A percentile compares a stretch with the other conserved stretches of the same genome.
Evolutionary conservation across 2,113 vertebrate species (phyloP).

Genomic region (Phalacrocorax carbo): DNA sequence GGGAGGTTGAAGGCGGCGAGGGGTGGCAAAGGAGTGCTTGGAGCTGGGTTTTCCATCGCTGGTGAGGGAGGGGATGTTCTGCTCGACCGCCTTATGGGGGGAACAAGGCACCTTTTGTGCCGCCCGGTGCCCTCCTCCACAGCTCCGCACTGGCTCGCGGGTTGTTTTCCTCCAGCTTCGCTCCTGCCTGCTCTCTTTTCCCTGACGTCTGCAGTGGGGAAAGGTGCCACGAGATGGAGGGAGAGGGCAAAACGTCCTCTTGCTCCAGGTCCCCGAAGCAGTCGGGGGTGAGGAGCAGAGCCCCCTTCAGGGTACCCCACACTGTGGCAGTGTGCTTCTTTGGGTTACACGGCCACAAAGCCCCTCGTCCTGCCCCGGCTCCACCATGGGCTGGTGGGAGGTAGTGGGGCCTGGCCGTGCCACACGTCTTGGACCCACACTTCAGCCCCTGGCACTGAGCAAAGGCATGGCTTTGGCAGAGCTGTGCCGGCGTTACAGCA

Average conservation of each 20-base stretch:
- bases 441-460: too few species aligned
- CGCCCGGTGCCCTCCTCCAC: neutral
- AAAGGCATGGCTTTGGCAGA: neutral
- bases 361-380: neutral
- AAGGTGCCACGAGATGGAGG: neutral
- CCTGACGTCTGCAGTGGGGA: neutral
- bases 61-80: neutral
- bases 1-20: neutral
- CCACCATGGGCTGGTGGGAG: neutral
- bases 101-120: conserved; percentile 62
- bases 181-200: neutral
- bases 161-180: neutral
- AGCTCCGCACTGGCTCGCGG: neutral
- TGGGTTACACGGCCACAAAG: neutral
- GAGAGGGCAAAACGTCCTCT: neutral
- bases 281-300: neutral
- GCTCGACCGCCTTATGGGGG: neutral
- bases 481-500: accelerated
- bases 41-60: neutral
- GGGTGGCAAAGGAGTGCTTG: neutral
- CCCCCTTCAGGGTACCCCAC: accelerated
- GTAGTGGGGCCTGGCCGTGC: neutral
- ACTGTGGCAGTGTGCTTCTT: neutral
- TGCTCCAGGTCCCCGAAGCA: neutral
- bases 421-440: accelerated